These are phyloP conservation scores for Stramonita haemastoma DNA, from an alignment of 2,888 invertebrate genomes.

Conservation along the genomic window DNA sequence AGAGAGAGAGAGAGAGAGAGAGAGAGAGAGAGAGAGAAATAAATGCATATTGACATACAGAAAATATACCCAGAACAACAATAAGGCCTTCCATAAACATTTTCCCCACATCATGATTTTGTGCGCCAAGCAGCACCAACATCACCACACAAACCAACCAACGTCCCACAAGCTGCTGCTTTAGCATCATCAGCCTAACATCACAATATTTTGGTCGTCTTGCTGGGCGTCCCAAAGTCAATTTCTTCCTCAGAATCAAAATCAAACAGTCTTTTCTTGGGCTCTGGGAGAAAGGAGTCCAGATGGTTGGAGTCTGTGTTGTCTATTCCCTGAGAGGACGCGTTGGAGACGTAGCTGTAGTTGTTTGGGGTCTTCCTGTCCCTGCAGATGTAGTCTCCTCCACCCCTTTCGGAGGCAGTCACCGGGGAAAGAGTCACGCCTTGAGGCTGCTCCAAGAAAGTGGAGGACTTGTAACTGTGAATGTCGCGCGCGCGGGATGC, in stretches of 20 bases:
- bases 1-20: too few species aligned
- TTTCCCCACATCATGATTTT: not conserved
- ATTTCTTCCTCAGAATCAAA: slow-evolving; percentile 62
- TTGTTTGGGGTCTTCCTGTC: slow-evolving; percentile 46
- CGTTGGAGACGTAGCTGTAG: slow-evolving; percentile 66
- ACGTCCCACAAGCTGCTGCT: not conserved
- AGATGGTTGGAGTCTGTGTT: slow-evolving; percentile 25
- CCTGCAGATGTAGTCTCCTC: not conserved
- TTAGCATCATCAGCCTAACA: not conserved
- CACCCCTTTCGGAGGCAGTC: not conserved
- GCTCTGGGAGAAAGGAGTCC: slow-evolving; percentile 65
- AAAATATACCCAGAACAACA: not conserved
- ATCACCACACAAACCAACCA: not conserved
- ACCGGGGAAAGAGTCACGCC: not conserved
- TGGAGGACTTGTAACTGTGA: not conserved
- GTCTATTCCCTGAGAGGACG: slow-evolving; percentile 49
- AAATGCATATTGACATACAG: not conserved
- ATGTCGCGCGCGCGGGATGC: not conserved
- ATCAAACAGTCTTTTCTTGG: slow-evolving; percentile 67
- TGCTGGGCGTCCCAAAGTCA: slow-evolving; percentile 60
- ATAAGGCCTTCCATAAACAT: not conserved
- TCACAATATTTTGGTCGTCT: slow-evolving; percentile 55
- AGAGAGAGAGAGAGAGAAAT: too few species aligned
- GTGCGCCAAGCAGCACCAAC: not conserved
- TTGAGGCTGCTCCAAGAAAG: not conserved